Evolutionary conservation across 2,113 vertebrate species (phyloP), one percentile per base, ranked within the genome.

Genomic region (Dicrurus megarhynchus): DNA sequence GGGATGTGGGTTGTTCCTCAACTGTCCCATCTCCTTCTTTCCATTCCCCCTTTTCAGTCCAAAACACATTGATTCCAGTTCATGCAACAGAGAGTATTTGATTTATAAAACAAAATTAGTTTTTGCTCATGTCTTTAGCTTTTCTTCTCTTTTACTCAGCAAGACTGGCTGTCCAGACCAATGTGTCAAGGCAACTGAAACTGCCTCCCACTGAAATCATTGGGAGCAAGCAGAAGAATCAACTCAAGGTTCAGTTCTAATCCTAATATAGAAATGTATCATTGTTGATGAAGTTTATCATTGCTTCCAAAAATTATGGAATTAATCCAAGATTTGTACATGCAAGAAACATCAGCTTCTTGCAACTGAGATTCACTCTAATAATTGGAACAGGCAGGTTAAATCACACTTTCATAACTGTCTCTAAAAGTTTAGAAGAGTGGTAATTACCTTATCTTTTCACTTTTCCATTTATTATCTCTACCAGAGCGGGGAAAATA

Each of bases 361-460:
- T 63, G 8, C 30, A 75, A n/a, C 8, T 0, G 0, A 84, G 23
- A 47, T 19, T 73, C 13, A 16, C 15, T 60, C 11, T 26, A 81
- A 44, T 86, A 74, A 70, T 14, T 55, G 39, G 20, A 77, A 37
- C 4, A n/a, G 16, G 4, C 13, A 53, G 37, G n/a, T n/a, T 35
- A 79, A 71, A 82, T 53, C 1, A 0, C 17, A 21, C 28, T 61
- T 91, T 46, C 24, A 33, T 42, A 76, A 39, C 5, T 1, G 11
- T 13, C 13, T 79, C 10, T 78, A 53, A 87, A 86, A 91, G 61
- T 59, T 87, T 76, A 80, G 37, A 71, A 85, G 39, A 53, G 20
- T 33, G 22, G 14, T 49, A 82, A 84, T 92, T 91, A 60, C 42
- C 26, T 85, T 70, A 35, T 44, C 49, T 87, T 76, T 85, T 60